A percentile compares a stretch with the other conserved stretches of the same genome.
Conservation (phyloP, 2,888 invertebrate species). For the Cordilura impudica region DNA sequence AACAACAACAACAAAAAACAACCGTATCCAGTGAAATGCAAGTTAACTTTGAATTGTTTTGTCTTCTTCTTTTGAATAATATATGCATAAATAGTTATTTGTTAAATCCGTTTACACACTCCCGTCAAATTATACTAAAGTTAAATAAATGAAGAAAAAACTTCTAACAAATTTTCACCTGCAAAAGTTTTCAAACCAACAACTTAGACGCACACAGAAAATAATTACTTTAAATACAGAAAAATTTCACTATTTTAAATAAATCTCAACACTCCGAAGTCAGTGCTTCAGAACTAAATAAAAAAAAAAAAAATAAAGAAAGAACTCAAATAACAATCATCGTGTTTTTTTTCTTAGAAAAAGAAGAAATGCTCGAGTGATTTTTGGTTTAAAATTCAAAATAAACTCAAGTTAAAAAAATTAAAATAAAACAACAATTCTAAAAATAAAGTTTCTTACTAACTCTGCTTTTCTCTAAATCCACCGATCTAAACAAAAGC, state of each 20-base stretch:
- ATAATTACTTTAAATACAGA: conserved; percentile 39
- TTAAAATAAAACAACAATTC: neutral
- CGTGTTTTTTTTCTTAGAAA: no score
- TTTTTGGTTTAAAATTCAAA: conserved; percentile 37
- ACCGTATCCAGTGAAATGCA: conserved; percentile 53
- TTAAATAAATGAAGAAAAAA: neutral
- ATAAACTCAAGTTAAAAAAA: conserved; percentile 16
- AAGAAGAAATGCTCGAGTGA: conserved; percentile 57
- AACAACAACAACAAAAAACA: conserved; percentile 32
- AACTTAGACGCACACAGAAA: neutral
- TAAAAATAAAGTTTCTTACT: neutral
- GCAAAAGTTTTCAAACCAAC: neutral
- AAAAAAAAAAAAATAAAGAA: conserved; percentile 17
- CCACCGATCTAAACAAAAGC: neutral
- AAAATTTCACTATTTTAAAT: conserved; percentile 42
- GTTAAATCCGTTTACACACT: conserved; percentile 46
- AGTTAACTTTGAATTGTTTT: conserved; percentile 26
- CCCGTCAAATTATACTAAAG: conserved; percentile 33
- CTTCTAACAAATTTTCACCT: conserved; percentile 58
- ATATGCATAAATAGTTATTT: conserved; percentile 12
- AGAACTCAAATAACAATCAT: conserved; percentile 35
- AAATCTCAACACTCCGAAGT: neutral
- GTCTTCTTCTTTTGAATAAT: conserved; percentile 35
- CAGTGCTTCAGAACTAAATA: conserved; percentile 19
- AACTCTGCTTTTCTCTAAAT: neutral